phyloP scores from a whole-genome alignment of 2,113 vertebrate genomes.

The Petromus typicus region DNA sequence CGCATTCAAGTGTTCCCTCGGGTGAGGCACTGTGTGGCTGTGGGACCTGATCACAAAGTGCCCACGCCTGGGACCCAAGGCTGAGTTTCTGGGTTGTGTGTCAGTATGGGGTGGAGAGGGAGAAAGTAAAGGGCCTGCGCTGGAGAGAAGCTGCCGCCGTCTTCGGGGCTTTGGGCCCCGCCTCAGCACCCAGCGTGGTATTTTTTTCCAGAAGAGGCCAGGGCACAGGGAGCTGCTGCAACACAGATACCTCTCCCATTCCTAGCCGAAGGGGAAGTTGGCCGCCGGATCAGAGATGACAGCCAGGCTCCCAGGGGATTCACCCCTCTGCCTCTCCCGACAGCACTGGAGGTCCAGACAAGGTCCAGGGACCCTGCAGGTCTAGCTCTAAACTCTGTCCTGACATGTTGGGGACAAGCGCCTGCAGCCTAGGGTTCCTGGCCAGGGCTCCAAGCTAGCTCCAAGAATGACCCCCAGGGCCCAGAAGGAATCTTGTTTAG shows the following conservation, averaged over 20 bases:
- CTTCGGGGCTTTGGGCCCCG: neutral
- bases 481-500: neutral
- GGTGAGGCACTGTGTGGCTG: neutral
- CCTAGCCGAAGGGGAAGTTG: neutral
- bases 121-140: neutral
- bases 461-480: neutral
- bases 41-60: too few relatives aligned
- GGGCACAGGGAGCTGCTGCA: neutral
- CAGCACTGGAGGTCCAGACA: too few relatives aligned
- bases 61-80: neutral
- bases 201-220: neutral
- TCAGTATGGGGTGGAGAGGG: conserved; percentile 1
- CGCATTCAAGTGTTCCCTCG: neutral
- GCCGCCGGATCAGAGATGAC: neutral
- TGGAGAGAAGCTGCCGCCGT: conserved; percentile 33
- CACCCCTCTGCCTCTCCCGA: neutral
- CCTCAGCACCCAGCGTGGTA: neutral
- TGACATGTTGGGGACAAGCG: neutral
- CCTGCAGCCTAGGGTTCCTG: neutral
- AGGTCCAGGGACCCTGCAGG: neutral
- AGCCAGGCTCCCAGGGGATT: neutral
- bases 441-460: neutral
- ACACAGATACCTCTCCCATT: neutral
- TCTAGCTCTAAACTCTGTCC: neutral
- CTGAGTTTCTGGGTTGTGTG: neutral